A percentile compares a stretch with the other conserved stretches of the same genome.
These are phyloP conservation scores for Himalopsyche japonica DNA, from an alignment of 2,888 invertebrate species.

Conservation along the genomic window DNA sequence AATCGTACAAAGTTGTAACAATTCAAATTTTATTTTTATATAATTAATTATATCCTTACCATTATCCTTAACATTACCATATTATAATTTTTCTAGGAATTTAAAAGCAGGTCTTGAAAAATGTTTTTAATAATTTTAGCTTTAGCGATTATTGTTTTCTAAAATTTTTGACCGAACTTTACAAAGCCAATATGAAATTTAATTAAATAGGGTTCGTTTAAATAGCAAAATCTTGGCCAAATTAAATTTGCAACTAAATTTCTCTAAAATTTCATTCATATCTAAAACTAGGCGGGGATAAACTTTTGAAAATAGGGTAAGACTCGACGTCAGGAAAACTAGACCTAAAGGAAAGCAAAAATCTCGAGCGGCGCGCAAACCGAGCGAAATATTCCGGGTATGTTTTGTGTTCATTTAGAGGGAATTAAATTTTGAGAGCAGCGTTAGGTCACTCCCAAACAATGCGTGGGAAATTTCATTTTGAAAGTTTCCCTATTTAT, in stretches of 20 bases:
- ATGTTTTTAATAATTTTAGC: no score
- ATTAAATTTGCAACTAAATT: neutral
- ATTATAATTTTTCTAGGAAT: no score
- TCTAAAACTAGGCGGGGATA: neutral
- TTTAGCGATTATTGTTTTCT: no score
- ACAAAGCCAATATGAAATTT: no score
- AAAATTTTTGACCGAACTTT: no score
- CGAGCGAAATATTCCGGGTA: neutral
- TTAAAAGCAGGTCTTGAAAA: no score
- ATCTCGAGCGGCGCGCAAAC: neutral
- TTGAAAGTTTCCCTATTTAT: slow-evolving; percentile 21
- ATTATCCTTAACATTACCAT: no score
- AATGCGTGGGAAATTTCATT: slow-evolving; percentile 23
- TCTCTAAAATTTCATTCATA: neutral
- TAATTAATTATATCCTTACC: no score
- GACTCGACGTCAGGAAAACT: neutral
- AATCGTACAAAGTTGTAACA: no score
- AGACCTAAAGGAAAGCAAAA: neutral
- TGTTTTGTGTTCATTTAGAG: neutral
- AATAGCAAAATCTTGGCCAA: neutral
- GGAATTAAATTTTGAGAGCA: neutral
- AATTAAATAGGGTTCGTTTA: no score
- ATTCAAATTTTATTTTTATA: no score
- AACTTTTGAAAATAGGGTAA: neutral
- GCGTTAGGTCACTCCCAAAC: slow-evolving; percentile 2